A percentile compares a stretch with the other conserved stretches of the same genome.
These are phyloP conservation scores for Cyprinus carpio DNA, from an alignment of 2,113 vertebrate genomes.

Conservation along the genomic window DNA sequence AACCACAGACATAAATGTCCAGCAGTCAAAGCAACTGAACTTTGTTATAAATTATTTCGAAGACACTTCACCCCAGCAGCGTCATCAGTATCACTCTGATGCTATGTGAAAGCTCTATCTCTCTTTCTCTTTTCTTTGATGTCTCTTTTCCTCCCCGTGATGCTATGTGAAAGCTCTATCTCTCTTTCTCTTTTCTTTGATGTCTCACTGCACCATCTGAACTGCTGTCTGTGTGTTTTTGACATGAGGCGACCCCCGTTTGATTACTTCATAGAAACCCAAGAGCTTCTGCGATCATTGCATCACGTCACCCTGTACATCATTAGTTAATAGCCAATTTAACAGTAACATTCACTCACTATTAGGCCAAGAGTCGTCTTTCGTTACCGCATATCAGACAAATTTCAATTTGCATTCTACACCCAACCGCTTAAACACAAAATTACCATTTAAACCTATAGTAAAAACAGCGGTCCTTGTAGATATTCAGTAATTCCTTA, in stretches of 20 bases:
- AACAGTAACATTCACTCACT: neutral
- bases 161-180: slow-evolving; percentile 23
- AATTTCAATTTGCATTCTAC: neutral
- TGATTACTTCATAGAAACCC: slow-evolving; percentile 42
- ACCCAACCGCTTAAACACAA: neutral
- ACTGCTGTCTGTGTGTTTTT: slow-evolving; percentile 57
- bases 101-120: slow-evolving; percentile 23
- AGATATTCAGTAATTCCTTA: neutral
- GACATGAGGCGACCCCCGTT: slow-evolving; percentile 32
- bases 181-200: slow-evolving; percentile 20
- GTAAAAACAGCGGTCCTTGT: neutral
- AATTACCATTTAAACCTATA: neutral
- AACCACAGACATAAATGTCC: neutral
- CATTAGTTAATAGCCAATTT: neutral
- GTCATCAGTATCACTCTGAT: slow-evolving; percentile 24
- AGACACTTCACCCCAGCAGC: neutral
- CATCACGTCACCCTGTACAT: neutral
- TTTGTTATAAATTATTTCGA: slow-evolving; percentile 2
- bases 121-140: slow-evolving; percentile 18
- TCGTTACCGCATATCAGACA: neutral
- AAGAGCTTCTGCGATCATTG: neutral
- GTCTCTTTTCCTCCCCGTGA: slow-evolving; percentile 40
- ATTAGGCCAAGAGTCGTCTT: neutral
- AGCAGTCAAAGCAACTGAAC: slow-evolving; percentile 13
- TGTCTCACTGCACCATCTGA: slow-evolving; percentile 67